A percentile compares a stretch with the other conserved stretches of the same genome.
Evolutionary conservation across 2,113 vertebrate genomes (phyloP).

Genomic region (Onychorhynchus coronatus): DNA sequence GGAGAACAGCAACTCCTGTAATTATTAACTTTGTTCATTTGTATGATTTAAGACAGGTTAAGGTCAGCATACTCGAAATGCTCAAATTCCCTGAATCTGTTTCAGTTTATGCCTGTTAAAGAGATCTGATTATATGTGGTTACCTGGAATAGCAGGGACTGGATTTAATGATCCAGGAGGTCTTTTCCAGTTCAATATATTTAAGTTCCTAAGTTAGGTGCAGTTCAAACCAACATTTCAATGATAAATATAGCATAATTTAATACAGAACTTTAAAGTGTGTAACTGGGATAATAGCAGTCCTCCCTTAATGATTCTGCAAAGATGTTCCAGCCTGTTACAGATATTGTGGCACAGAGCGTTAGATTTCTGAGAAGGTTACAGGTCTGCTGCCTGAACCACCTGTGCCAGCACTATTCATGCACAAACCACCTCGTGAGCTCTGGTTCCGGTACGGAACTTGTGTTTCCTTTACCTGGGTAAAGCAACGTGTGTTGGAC

Average conservation of each 20-base stretch:
- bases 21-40: constrained; percentile 8
- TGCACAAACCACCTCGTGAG: not conserved
- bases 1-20: not conserved
- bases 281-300: not conserved
- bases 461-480: not conserved
- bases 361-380: not conserved
- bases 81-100: not conserved
- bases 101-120: not conserved
- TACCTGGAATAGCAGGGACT: not conserved
- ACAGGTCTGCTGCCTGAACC: not conserved
- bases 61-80: not conserved
- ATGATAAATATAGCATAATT: not conserved
- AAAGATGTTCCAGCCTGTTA: not conserved
- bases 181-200: not conserved
- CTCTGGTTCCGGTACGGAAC: not conserved
- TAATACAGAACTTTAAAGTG: not conserved
- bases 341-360: not conserved
- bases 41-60: not conserved
- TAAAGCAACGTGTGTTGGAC: not conserved
- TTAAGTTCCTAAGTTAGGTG: not conserved
- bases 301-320: not conserved
- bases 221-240: not conserved
- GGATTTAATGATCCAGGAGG: not conserved
- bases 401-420: not conserved
- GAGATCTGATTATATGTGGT: not conserved